Evolutionary conservation across 2,113 vertebrate genomes (phyloP).

Genomic region (Leptosomus discolor): DNA sequence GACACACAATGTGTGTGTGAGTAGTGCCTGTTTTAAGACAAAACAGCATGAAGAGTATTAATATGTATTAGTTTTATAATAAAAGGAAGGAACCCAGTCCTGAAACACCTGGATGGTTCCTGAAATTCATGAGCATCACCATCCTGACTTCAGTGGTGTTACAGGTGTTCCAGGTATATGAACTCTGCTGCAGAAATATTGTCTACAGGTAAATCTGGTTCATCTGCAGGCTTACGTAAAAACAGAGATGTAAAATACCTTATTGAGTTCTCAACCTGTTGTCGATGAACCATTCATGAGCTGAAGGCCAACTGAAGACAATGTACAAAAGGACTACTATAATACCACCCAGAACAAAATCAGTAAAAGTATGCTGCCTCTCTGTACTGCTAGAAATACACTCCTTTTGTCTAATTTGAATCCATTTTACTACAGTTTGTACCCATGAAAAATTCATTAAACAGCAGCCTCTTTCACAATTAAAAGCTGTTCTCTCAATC

Average conservation of each 20-base stretch:
- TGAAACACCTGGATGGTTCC: neutral
- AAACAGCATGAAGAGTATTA: neutral
- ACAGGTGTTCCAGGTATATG: neutral
- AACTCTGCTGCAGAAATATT: neutral
- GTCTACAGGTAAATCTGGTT: neutral
- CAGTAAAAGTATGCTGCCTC: neutral
- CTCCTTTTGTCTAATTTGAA: neutral
- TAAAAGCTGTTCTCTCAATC: neutral
- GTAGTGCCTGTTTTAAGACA: neutral
- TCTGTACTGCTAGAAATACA: neutral
- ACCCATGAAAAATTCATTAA: neutral
- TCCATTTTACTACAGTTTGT: neutral
- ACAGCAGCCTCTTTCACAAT: neutral
- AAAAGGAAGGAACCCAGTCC: neutral
- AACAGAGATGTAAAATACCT: neutral
- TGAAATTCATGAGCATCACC: neutral
- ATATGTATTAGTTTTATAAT: neutral
- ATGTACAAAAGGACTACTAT: neutral
- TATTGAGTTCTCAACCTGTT: neutral
- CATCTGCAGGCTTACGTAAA: neutral
- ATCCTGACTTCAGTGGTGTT: neutral
- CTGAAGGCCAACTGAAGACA: neutral
- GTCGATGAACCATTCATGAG: neutral
- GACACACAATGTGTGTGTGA: neutral
- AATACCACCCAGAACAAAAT: neutral